Percentiles rank a stretch among this genome's conserved stretches.
These are phyloP conservation scores for Drosophila nikananu DNA, from an alignment of 1,140 invertebrate genomes.

Conservation along the genomic window DNA sequence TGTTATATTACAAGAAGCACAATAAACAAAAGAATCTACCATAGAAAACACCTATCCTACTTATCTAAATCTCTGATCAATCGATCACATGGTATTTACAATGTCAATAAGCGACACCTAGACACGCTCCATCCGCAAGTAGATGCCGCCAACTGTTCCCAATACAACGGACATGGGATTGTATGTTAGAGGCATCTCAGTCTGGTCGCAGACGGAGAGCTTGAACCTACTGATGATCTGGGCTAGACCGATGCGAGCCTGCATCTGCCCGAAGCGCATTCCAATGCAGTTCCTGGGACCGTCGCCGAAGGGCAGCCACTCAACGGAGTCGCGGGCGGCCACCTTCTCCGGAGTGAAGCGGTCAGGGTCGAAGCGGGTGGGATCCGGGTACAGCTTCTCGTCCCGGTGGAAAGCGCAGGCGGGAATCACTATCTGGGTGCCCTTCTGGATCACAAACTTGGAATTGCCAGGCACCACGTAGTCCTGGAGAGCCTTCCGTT, in stretches of 20 bases:
- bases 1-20: neutral
- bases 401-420: conserved; percentile 87
- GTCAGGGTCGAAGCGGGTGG: conserved; percentile 88
- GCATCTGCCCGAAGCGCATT: conserved; percentile 85
- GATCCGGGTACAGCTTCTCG: conserved; percentile 86
- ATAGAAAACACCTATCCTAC: neutral
- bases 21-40: neutral
- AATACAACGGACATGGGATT: conserved; percentile 53
- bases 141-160: conserved; percentile 55
- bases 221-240: conserved; percentile 82
- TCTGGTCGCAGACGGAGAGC: conserved; percentile 67
- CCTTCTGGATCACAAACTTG: conserved; percentile 87
- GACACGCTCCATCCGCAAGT: conserved; percentile 38
- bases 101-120: neutral
- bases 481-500: conserved; percentile 87
- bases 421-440: conserved; percentile 88
- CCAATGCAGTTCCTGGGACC: conserved; percentile 87
- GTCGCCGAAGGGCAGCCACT: conserved; percentile 89
- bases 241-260: conserved; percentile 84
- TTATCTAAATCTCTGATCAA: neutral
- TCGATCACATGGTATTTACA: neutral
- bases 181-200: conserved; percentile 50
- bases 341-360: conserved; percentile 86
- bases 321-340: conserved; percentile 83
- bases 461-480: conserved; percentile 87